A percentile compares a stretch with the other conserved stretches of the same genome.
Conservation (phyloP, 2,888 invertebrate genomes). For the Rhagonycha fulva region DNA sequence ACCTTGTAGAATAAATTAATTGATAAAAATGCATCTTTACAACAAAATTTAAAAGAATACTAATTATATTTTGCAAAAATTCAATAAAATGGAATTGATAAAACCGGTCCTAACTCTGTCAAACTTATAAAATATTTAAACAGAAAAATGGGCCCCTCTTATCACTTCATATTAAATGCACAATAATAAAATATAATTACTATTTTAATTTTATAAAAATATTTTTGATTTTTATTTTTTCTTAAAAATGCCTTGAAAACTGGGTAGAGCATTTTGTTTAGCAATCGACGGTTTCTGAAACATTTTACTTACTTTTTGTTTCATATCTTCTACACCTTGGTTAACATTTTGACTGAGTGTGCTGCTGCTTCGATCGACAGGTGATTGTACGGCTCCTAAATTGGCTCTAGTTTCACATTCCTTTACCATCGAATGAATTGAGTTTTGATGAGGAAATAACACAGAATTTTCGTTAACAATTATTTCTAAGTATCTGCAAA, state of each 20-base stretch:
- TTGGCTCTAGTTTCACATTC: conserved; percentile 58
- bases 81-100: background rate
- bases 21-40: background rate
- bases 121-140: background rate
- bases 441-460: conserved; percentile 57
- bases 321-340: conserved; percentile 64
- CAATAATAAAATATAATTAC: background rate
- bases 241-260: conserved; percentile 55
- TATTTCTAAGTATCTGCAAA: conserved; percentile 56
- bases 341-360: conserved; percentile 53
- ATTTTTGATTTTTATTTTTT: conserved; percentile 48
- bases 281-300: conserved; percentile 55
- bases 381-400: conserved; percentile 25
- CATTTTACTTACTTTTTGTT: conserved; percentile 64
- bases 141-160: background rate
- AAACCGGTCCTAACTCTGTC: background rate
- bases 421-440: conserved; percentile 58
- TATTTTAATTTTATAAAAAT: conserved; percentile 1
- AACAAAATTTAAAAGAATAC: background rate
- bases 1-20: background rate
- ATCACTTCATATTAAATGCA: background rate
- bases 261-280: conserved; percentile 51
- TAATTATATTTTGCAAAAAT: background rate
- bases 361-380: conserved; percentile 30
- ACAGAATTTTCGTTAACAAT: conserved; percentile 54